A percentile compares a stretch with the other conserved stretches of the same genome.
Conservation (phyloP, 2,797 vertebrate species). For the Lacerta agilis region DNA sequence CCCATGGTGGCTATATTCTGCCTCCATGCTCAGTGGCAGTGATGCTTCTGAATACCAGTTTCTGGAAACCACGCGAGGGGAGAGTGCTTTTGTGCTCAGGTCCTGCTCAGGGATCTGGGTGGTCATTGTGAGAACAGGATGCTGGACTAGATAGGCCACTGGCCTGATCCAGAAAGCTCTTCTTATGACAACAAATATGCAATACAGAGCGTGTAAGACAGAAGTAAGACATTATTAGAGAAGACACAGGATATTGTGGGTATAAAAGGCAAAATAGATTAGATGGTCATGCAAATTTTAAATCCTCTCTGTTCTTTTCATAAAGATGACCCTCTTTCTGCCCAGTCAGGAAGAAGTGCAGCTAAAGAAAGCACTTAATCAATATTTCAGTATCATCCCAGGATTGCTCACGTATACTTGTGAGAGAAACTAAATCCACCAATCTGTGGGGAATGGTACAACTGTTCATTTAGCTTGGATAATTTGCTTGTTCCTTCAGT, state of each 20-base stretch:
- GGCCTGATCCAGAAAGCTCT: no score
- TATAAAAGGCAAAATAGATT: neutral
- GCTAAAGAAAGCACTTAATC: constrained; percentile 28
- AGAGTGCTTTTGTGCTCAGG: no score
- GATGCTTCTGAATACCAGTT: no score
- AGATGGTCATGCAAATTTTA: neutral
- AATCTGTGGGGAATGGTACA: constrained; percentile 11
- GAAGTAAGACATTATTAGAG: neutral
- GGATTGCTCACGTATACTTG: neutral
- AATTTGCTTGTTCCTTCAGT: constrained; percentile 30
- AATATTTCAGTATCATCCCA: constrained; percentile 29
- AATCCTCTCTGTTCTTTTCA: neutral
- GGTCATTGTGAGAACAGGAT: no score
- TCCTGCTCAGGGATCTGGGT: no score
- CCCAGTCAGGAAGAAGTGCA: neutral
- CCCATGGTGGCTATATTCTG: no score
- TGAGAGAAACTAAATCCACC: constrained; percentile 29
- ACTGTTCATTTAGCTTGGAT: constrained; percentile 9
- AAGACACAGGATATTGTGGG: neutral
- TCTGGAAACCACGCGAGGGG: no score
- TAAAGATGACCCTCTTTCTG: constrained; percentile 6
- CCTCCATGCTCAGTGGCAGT: no score
- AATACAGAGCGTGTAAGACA: neutral
- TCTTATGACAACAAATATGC: neutral
- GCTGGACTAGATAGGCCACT: no score